Evolutionary conservation across 2,888 invertebrate species (phyloP).

Genomic region (Apodemia hepburni): DNA sequence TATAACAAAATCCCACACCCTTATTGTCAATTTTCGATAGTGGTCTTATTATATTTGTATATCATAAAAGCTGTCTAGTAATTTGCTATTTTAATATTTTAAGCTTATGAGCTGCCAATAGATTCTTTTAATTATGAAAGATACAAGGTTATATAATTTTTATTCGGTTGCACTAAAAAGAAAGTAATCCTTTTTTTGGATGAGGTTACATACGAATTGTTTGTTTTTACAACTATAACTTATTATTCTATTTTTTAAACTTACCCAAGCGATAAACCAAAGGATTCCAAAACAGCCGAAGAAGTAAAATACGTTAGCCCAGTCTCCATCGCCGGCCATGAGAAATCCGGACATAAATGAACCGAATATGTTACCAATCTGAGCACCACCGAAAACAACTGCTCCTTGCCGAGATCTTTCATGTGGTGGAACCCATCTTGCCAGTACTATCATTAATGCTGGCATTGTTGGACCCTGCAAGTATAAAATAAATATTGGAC

Average conservation of each 20-base stretch:
- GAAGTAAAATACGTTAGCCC: constrained; percentile 81
- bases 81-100: too few relatives aligned
- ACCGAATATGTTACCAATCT: constrained; percentile 79
- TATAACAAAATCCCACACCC: too few relatives aligned
- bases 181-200: too few relatives aligned
- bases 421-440: constrained; percentile 81
- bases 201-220: too few relatives aligned
- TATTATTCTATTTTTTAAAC: constrained; percentile 27
- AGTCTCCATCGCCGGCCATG: constrained; percentile 72
- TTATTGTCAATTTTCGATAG: too few relatives aligned
- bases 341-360: constrained; percentile 79
- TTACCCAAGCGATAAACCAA: constrained; percentile 78
- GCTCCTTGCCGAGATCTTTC: constrained; percentile 82
- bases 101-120: too few relatives aligned
- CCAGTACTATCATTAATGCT: constrained; percentile 82
- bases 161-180: too few relatives aligned
- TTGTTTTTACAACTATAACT: too few relatives aligned
- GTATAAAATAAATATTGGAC: background rate
- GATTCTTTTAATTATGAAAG: too few relatives aligned
- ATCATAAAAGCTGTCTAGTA: too few relatives aligned
- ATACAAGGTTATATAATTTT: too few relatives aligned
- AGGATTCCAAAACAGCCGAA: constrained; percentile 79
- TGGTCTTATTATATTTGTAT: too few relatives aligned
- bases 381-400: constrained; percentile 80
- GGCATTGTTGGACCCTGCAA: constrained; percentile 87